Base-by-base conservation (phyloP, 2,888 invertebrate species). In the Criorhina ranunculi region DNA sequence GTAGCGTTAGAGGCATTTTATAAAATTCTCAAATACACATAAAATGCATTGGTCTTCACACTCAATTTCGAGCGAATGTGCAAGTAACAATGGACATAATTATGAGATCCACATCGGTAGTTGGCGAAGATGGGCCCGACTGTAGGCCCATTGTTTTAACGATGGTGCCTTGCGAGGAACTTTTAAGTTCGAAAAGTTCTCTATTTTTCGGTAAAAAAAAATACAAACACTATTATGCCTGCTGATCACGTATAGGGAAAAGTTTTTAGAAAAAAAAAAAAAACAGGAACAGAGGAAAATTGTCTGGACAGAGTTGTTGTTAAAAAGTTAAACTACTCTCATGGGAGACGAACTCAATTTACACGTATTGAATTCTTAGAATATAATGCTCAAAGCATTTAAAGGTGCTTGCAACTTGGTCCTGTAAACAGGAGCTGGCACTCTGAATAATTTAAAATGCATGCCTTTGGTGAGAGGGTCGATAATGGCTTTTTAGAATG, bases 1-100 rank as follows among this genome's bases (percentile, higher is more conserved):
- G 44, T 44, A n/a, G 15, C 8, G 55, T 46, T n/a, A 24, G 53
- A 33, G 29, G 46, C 31, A 64, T 76, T 80, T 62, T 69, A 67
- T 80, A 46, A 80, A 77, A 80, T 62, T 81, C 69, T 64, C 44
- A 24, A 59, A 76, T 35, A 67, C 55, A 67, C 73, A 67, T 66
- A 7, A 49, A 72, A 73, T 60, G 60, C 42, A 75, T 67, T 35
- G 62, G 37, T 33, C 31, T 46, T 17, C 42, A 80, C 46, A 46
- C 59, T 46, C 33, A 60, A 53, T 73, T 72, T 35, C 15, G 11
- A 59, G 53, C 19, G 44, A 19, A 53, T 72, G 66, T 46, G 77
- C 53, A 66, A 3, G 24, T 4, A 24, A 60, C 70, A 77, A 72
- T 67, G 66, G 44, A 53, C 59, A 64, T 81, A 77, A 81, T 81